Percentiles rank a stretch among this genome's conserved stretches.
Evolutionary conservation across 2,797 vertebrate genomes (phyloP).

Genomic region (Halcyon badia): DNA sequence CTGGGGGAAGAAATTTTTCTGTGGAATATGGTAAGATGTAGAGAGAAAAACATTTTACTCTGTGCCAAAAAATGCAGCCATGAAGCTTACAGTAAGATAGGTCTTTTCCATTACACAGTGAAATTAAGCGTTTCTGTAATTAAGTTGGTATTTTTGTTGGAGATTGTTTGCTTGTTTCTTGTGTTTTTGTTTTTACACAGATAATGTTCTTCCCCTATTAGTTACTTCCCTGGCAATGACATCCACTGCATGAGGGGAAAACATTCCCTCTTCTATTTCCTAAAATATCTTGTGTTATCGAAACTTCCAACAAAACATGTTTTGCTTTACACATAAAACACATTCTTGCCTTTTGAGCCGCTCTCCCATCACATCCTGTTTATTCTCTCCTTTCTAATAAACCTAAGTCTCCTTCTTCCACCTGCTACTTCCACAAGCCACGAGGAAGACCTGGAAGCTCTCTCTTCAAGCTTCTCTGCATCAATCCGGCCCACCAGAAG

Average conservation of each 20-base stretch:
- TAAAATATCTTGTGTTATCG: background rate
- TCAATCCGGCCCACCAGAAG: background rate
- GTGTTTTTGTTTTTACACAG: background rate
- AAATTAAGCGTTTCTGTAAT: background rate
- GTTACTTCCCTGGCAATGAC: background rate
- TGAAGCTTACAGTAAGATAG: fast-evolving
- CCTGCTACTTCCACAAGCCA: background rate
- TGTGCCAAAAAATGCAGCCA: background rate
- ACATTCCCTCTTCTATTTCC: background rate
- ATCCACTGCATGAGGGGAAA: fast-evolving
- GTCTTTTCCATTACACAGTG: fast-evolving
- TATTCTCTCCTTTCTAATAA: background rate
- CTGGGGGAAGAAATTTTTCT: fast-evolving
- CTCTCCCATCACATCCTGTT: background rate
- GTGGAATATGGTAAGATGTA: background rate
- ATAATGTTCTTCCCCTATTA: too few relatives aligned
- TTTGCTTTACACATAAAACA: too few relatives aligned
- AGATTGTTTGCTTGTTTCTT: too few relatives aligned
- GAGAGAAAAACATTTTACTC: too few relatives aligned
- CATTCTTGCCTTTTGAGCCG: too few relatives aligned
- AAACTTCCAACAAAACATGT: background rate
- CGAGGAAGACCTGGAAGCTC: background rate
- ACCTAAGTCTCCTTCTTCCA: background rate
- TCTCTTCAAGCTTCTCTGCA: background rate
- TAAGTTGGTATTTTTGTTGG: too few relatives aligned